Conservation (phyloP, 2,888 invertebrate genomes). For the Erpobdella octoculata region DNA sequence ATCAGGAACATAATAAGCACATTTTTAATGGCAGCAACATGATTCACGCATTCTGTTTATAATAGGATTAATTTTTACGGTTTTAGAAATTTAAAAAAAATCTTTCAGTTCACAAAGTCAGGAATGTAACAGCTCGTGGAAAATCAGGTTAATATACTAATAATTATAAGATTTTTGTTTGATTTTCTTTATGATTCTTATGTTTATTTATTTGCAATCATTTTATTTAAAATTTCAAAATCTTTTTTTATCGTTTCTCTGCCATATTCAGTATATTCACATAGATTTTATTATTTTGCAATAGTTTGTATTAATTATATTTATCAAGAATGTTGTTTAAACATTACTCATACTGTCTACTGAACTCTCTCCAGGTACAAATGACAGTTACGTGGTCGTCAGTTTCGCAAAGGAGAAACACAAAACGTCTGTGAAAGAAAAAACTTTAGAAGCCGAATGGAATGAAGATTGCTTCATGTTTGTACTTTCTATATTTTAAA, state of each 20-base stretch:
- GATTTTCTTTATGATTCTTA: not conserved
- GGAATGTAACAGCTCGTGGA: not conserved
- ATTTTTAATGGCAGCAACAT: too few species aligned
- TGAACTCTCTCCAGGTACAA: not conserved
- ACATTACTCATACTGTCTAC: not conserved
- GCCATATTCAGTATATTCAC: too few species aligned
- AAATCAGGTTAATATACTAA: constrained; percentile 7
- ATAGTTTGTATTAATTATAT: too few species aligned
- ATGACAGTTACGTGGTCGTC: constrained; percentile 17
- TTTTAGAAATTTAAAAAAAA: too few species aligned
- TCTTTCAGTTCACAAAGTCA: constrained; percentile 11
- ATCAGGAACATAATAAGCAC: too few species aligned
- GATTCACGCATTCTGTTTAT: too few species aligned
- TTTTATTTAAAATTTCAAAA: not conserved
- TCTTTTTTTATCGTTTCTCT: too few species aligned
- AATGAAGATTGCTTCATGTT: constrained; percentile 15
- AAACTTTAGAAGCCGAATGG: not conserved
- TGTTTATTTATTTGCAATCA: too few species aligned
- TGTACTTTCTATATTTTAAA: not conserved
- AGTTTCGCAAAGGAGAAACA: constrained; percentile 19
- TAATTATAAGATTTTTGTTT: not conserved
- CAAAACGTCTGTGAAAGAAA: constrained; percentile 17
- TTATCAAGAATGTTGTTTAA: not conserved
- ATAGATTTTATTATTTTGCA: too few species aligned
- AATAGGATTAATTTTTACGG: not conserved